phyloP scores from a whole-genome alignment of 2,113 vertebrate species.

The Zingel zingel region DNA sequence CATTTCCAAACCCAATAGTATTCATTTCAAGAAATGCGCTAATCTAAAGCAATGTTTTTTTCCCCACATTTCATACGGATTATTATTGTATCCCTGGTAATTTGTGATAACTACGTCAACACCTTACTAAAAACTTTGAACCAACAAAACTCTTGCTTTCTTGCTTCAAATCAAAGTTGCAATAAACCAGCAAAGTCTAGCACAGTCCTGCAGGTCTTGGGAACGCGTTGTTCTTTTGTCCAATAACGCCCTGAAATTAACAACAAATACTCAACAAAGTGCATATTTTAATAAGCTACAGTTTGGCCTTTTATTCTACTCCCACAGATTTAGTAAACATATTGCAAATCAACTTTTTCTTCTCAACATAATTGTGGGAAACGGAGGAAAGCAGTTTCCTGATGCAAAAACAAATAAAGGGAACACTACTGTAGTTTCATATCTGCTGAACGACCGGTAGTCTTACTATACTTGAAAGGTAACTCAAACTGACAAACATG shows the following conservation, averaged over 20 bases:
- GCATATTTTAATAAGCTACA: slow-evolving; percentile 24
- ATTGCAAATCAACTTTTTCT: slow-evolving; percentile 14
- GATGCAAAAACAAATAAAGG: slow-evolving; percentile 56
- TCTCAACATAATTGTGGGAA: slow-evolving; percentile 32
- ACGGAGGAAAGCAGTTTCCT: slow-evolving; percentile 32
- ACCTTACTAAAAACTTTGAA: slow-evolving; percentile 8
- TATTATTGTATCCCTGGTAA: not conserved
- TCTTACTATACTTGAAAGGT: slow-evolving; percentile 33
- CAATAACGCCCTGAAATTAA: slow-evolving; percentile 30
- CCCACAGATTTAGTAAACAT: slow-evolving; percentile 21
- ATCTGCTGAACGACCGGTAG: slow-evolving; percentile 46
- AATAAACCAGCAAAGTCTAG: slow-evolving; percentile 26
- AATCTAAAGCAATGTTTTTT: slow-evolving; percentile 22
- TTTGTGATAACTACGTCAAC: not conserved
- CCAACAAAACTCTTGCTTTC: slow-evolving; percentile 31
- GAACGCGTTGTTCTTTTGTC: slow-evolving; percentile 16
- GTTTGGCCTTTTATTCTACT: slow-evolving; percentile 37
- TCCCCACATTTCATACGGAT: slow-evolving; percentile 10
- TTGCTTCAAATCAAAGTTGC: slow-evolving; percentile 53
- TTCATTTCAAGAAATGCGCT: not conserved
- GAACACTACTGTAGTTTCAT: slow-evolving; percentile 32
- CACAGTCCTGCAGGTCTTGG: slow-evolving; percentile 23
- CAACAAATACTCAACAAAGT: slow-evolving; percentile 57
- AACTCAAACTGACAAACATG: slow-evolving; percentile 37
- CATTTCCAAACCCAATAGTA: slow-evolving; percentile 16